phyloP scores from a whole-genome alignment of 2,888 invertebrate species.

The Nomada flava region DNA sequence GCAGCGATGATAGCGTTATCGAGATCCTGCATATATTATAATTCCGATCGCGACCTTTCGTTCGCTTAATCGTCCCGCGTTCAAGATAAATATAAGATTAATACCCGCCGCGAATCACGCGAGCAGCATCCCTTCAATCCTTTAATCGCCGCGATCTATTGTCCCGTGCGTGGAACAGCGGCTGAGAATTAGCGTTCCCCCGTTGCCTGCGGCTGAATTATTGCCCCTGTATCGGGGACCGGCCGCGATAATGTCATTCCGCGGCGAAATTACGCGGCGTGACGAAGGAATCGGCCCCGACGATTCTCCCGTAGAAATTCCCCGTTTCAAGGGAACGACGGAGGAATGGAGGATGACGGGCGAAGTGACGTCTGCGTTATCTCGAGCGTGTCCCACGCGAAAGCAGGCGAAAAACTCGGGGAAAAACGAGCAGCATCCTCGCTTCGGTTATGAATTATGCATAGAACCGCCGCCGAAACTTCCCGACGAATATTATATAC shows the following conservation, averaged over 20 bases:
- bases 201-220: constrained; percentile 69
- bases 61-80: background rate
- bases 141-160: constrained; percentile 76
- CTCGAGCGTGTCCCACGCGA: constrained; percentile 62
- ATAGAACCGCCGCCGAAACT: constrained; percentile 55
- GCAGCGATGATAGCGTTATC: too few relatives aligned
- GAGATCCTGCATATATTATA: too few relatives aligned
- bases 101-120: constrained; percentile 24
- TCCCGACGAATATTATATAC: constrained; percentile 40
- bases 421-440: constrained; percentile 37
- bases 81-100: constrained; percentile 49
- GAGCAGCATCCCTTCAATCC: constrained; percentile 56
- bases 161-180: constrained; percentile 64
- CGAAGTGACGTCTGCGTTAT: constrained; percentile 53
- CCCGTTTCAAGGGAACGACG: constrained; percentile 13
- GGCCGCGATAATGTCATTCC: constrained; percentile 69
- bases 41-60: too few relatives aligned
- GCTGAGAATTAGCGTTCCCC: constrained; percentile 72
- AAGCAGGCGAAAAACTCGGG: constrained; percentile 31
- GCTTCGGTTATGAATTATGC: constrained; percentile 60
- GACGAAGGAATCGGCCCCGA: constrained; percentile 47
- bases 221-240: constrained; percentile 61
- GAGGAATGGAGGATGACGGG: constrained; percentile 28
- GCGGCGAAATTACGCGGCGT: constrained; percentile 63
- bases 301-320: constrained; percentile 27